These are phyloP conservation scores for Paragorgia papillata DNA, from an alignment of 92 coral and sea anemone species.

Conservation along the genomic window DNA sequence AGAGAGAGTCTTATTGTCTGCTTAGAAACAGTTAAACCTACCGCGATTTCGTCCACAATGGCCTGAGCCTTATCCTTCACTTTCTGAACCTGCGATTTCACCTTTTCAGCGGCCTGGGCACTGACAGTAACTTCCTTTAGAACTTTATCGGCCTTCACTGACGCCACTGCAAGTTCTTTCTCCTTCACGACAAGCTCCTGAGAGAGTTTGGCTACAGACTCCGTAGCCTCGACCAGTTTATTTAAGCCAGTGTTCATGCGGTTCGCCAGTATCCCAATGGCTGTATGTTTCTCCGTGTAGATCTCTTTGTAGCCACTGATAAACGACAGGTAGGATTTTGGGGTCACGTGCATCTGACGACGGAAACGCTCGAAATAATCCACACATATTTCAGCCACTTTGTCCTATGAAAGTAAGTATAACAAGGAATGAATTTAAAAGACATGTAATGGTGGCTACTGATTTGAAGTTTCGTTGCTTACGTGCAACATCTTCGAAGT, in stretches of 20 bases:
- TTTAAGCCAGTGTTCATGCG: constrained; percentile 97
- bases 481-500: too few relatives aligned
- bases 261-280: constrained; percentile 79
- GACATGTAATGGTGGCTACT: too few relatives aligned
- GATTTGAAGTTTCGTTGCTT: background rate
- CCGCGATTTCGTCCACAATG: constrained; percentile 97
- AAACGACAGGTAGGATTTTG: constrained; percentile 95
- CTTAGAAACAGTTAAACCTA: constrained; percentile 62
- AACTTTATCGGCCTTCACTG: constrained; percentile 96
- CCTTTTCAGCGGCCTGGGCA: constrained; percentile 97
- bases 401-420: constrained; percentile 62
- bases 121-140: constrained; percentile 95
- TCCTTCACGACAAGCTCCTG: constrained; percentile 95
- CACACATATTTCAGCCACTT: constrained; percentile 87
- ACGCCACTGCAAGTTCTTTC: constrained; percentile 97
- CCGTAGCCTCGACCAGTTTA: constrained; percentile 94
- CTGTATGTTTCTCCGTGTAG: constrained; percentile 80
- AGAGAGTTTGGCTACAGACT: constrained; percentile 95
- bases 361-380: constrained; percentile 97
- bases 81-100: constrained; percentile 97
- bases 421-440: too few relatives aligned
- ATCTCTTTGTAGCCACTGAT: constrained; percentile 91
- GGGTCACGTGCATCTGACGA: constrained; percentile 98
- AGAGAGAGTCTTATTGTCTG: too few relatives aligned
- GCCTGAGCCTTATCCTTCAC: constrained; percentile 99